Evolutionary conservation across 2,113 vertebrate species (phyloP).

Genomic region (Ellobius talpinus): DNA sequence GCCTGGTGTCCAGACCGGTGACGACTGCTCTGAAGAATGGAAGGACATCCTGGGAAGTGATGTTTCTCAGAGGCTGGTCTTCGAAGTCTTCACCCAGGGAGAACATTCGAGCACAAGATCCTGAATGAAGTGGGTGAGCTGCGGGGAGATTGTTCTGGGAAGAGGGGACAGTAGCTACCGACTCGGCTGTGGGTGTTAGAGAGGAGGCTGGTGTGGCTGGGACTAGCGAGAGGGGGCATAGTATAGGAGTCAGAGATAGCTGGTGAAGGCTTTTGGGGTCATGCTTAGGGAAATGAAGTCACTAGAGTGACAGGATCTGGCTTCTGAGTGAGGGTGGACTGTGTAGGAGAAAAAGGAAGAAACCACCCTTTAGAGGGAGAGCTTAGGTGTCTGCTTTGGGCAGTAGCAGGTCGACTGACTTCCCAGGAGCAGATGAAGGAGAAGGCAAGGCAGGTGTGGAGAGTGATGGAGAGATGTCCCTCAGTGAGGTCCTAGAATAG

Average conservation of each 20-base stretch:
- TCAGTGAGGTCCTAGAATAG: not conserved
- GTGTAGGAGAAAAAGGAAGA: not conserved
- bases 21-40: not conserved
- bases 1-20: too few relatives aligned
- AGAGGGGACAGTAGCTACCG: not conserved
- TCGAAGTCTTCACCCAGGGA: not conserved
- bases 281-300: not conserved
- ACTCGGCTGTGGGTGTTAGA: not conserved
- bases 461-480: not conserved
- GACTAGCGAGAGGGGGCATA: too few relatives aligned
- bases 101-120: not conserved
- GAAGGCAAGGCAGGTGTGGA: not conserved
- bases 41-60: not conserved
- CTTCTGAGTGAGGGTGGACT: not conserved
- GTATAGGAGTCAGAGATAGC: not conserved
- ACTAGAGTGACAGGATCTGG: not conserved
- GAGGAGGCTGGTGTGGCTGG: not conserved
- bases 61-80: not conserved
- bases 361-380: not conserved
- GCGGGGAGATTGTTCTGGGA: not conserved
- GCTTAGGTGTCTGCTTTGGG: not conserved
- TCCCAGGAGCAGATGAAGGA: not conserved
- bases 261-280: not conserved
- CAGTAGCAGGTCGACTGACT: not conserved
- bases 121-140: not conserved